Conservation (phyloP, 2,888 invertebrate species). For the Cryptocheilus praepositus region DNA sequence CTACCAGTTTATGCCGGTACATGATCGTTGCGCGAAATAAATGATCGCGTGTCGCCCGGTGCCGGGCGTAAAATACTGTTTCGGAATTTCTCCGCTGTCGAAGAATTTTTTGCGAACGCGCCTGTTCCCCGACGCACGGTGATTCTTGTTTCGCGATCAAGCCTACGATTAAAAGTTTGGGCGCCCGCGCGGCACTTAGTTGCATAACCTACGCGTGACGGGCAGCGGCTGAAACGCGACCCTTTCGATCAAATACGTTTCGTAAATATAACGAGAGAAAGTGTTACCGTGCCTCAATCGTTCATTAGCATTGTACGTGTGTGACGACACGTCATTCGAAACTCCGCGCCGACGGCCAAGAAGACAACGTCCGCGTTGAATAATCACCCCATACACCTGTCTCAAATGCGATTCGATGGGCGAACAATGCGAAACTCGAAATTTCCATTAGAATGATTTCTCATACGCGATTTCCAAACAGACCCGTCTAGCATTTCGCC, state of each 20-base stretch:
- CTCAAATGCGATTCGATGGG: not conserved
- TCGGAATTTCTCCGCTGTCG: too few species aligned
- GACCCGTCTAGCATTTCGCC: too few species aligned
- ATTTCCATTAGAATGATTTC: not conserved
- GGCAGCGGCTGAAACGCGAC: constrained; percentile 7
- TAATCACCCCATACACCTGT: constrained; percentile 1
- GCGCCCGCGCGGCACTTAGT: not conserved
- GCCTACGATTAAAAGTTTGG: not conserved
- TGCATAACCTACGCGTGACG: constrained; percentile 26
- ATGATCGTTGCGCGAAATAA: too few species aligned
- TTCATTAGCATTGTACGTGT: constrained; percentile 30
- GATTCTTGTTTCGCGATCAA: too few species aligned
- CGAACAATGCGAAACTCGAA: not conserved
- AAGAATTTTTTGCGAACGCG: too few species aligned
- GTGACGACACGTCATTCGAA: constrained; percentile 19
- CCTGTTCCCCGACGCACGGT: too few species aligned
- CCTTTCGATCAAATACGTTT: constrained; percentile 36
- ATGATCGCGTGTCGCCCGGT: too few species aligned
- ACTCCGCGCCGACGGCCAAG: constrained; percentile 9
- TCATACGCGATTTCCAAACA: too few species aligned
- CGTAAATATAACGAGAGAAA: constrained; percentile 43
- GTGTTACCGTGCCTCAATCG: constrained; percentile 35
- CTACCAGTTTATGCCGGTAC: too few species aligned
- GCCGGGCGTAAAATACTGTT: too few species aligned
- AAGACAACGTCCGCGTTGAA: not conserved